phyloP scores from a whole-genome alignment of 2,888 invertebrate species.

The Hemicrepidius hirtus region DNA sequence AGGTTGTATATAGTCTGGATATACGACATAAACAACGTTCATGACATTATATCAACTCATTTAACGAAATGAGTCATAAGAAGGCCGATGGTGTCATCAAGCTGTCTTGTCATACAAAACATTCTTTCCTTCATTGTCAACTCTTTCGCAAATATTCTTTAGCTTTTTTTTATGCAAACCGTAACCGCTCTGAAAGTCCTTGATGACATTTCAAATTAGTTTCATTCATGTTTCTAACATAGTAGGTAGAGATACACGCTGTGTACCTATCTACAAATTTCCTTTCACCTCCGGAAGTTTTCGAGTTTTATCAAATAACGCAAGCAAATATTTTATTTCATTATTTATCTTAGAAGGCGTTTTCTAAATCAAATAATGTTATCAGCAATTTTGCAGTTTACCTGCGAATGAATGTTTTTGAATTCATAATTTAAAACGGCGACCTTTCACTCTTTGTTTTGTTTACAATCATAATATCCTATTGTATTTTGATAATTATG shows the following conservation, averaged over 20 bases:
- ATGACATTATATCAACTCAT: conserved; percentile 20
- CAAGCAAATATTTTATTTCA: not conserved
- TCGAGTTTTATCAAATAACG: not conserved
- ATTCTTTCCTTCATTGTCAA: conserved; percentile 18
- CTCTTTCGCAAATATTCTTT: conserved; percentile 11
- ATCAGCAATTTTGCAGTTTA: not conserved
- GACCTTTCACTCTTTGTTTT: conserved; percentile 11
- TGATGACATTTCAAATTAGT: conserved; percentile 8
- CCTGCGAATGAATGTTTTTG: not conserved
- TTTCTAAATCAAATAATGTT: not conserved
- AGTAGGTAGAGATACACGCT: not conserved
- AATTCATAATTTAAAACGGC: not conserved
- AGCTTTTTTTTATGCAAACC: not conserved
- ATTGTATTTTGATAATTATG: conserved; percentile 16
- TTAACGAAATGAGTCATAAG: conserved; percentile 30
- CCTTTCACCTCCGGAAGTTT: conserved; percentile 19
- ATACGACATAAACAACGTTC: conserved; percentile 10
- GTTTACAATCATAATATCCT: not conserved
- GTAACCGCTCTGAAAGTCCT: conserved; percentile 13
- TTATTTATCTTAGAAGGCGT: not conserved
- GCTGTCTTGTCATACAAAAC: conserved; percentile 14
- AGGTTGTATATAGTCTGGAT: conserved; percentile 8
- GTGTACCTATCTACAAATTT: conserved; percentile 12
- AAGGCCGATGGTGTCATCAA: conserved; percentile 32
- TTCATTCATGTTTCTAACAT: not conserved